phyloP scores from a whole-genome alignment of 2,113 vertebrate species.

The Sinocyclocheilus anophthalmus region DNA sequence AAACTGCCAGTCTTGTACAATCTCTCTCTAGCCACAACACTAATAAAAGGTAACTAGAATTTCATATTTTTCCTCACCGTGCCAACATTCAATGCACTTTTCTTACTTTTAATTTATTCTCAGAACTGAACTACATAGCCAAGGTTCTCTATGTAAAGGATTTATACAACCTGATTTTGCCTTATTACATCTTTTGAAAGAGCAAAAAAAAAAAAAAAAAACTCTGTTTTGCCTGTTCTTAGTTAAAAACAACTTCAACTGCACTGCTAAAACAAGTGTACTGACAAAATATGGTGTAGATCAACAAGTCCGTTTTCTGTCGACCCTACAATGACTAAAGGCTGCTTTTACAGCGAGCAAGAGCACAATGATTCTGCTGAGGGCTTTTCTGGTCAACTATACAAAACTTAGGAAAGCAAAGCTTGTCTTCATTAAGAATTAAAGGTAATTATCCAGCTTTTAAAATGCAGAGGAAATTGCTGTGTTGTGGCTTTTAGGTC shows the following conservation, averaged over 20 bases:
- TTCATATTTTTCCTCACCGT: background rate
- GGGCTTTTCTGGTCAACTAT: no score
- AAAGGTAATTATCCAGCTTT: no score
- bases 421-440: no score
- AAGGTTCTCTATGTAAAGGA: background rate
- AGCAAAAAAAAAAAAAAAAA: background rate
- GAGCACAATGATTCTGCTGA: no score
- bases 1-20: no score
- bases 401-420: no score
- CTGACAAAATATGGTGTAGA: slow-evolving; percentile 7
- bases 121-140: background rate
- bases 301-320: background rate
- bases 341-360: no score
- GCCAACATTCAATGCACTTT: background rate
- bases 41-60: background rate
- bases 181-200: background rate
- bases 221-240: background rate
- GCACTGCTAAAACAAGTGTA: slow-evolving; percentile 15
- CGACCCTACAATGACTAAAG: no score
- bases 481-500: no score
- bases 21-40: no score
- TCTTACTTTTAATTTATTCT: background rate
- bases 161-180: background rate
- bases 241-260: background rate
- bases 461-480: no score